These are phyloP conservation scores for Psilopsiagon aurifrons DNA, from an alignment of 2,113 vertebrate genomes.

Conservation along the genomic window DNA sequence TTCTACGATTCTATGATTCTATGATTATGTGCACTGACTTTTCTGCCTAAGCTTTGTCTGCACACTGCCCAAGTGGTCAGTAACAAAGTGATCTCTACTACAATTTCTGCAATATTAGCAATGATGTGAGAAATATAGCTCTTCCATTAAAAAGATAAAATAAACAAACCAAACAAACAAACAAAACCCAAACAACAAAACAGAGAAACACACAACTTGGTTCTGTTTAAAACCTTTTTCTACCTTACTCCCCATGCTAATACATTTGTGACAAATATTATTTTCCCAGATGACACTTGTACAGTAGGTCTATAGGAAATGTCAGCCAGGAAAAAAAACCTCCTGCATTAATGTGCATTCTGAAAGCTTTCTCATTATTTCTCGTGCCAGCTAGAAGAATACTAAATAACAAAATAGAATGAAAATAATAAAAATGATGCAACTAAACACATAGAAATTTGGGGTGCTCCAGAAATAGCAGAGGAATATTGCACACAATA, in stretches of 20 bases:
- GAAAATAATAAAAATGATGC: constrained; percentile 57
- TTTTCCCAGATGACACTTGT: constrained; percentile 61
- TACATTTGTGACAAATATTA: constrained; percentile 46
- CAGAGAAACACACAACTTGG: not conserved
- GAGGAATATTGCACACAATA: constrained; percentile 32
- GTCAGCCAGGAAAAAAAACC: constrained; percentile 47
- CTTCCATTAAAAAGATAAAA: not conserved
- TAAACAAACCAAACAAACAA: not conserved
- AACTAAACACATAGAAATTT: constrained; percentile 58
- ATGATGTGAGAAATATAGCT: not conserved
- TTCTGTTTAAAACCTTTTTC: constrained; percentile 52
- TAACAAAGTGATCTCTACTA: not conserved
- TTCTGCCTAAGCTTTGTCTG: constrained; percentile 36
- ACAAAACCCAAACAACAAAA: not conserved
- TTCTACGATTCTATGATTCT: not conserved
- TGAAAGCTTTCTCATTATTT: constrained; percentile 71
- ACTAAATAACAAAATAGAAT: constrained; percentile 50
- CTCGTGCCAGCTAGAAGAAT: constrained; percentile 46
- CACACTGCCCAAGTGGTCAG: constrained; percentile 7
- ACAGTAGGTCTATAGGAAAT: constrained; percentile 60
- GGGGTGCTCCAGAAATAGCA: constrained; percentile 39
- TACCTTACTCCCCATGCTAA: constrained; percentile 41
- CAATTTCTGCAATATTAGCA: not conserved
- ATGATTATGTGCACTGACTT: constrained; percentile 4
- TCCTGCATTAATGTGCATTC: constrained; percentile 57